These are phyloP conservation scores for Portunus trituberculatus DNA, from an alignment of 1,140 invertebrate species.

Conservation along the genomic window DNA sequence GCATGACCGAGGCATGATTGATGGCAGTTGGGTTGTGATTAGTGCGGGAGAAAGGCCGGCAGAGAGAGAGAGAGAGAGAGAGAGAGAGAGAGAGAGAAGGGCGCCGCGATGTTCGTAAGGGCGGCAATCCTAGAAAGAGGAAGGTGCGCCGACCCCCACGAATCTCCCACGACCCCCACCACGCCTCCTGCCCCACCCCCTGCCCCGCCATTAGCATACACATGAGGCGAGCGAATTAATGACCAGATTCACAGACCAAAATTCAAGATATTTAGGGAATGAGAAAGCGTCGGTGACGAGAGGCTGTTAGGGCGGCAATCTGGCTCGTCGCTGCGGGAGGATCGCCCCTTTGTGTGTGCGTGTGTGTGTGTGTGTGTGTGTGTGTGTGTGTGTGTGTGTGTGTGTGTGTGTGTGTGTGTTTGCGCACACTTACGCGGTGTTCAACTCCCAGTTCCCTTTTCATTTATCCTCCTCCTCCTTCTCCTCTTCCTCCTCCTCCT, in stretches of 20 bases:
- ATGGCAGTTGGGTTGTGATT: not conserved
- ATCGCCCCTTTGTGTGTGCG: not conserved
- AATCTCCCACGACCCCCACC: not conserved
- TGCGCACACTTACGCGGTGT: not conserved
- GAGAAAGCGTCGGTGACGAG: not conserved
- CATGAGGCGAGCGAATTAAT: constrained; percentile 35
- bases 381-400: constrained; percentile 9
- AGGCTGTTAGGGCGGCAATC: not conserved
- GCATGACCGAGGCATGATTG: constrained; percentile 7
- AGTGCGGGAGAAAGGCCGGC: not conserved
- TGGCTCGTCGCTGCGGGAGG: not conserved
- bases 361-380: constrained; percentile 20
- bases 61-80: not conserved
- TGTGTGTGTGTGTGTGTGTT: constrained; percentile 8
- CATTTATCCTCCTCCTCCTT: not conserved
- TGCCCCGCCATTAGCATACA: constrained; percentile 25
- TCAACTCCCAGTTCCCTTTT: not conserved
- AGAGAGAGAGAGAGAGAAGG: not conserved
- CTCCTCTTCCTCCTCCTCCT: too few relatives aligned
- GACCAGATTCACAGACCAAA: constrained; percentile 39
- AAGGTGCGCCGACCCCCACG: not conserved
- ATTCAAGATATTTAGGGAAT: constrained; percentile 30
- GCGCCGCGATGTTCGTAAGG: not conserved
- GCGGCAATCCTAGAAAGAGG: not conserved
- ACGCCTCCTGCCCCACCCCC: not conserved